Evolutionary conservation across 2,797 vertebrate genomes (phyloP).

Genomic region (Malurus leucopterus): DNA sequence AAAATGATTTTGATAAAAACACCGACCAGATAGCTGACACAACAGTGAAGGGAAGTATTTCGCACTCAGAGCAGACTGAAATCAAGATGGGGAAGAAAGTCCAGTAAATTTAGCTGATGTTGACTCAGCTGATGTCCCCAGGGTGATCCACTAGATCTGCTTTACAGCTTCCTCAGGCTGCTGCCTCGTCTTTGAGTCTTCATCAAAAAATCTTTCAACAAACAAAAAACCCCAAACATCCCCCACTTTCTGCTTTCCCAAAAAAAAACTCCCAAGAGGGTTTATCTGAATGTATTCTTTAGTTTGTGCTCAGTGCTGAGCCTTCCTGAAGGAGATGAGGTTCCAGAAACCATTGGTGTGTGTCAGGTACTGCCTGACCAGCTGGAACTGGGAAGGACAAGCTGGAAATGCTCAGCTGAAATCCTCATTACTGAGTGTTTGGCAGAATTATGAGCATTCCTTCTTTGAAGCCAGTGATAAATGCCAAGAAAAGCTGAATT

Average conservation of each 20-base stretch:
- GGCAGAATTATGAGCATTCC: not conserved
- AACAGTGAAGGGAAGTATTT: not conserved
- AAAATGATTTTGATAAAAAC: not conserved
- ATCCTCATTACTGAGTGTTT: not conserved
- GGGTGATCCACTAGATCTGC: not conserved
- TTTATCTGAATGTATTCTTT: not conserved
- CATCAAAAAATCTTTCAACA: not conserved
- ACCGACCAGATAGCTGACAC: accelerated
- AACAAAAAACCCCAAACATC: not conserved
- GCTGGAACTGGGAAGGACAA: not conserved
- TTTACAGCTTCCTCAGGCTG: not conserved
- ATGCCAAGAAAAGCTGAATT: not conserved
- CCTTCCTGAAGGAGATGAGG: not conserved
- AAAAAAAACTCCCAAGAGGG: no score
- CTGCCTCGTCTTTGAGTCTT: not conserved
- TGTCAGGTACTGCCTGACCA: not conserved
- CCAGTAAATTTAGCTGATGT: not conserved
- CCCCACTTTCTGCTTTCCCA: accelerated
- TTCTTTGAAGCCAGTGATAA: not conserved
- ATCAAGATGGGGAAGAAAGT: not conserved
- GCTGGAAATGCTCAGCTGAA: not conserved
- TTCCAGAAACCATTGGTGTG: not conserved
- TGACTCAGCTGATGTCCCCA: not conserved
- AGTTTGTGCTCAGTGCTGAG: not conserved
- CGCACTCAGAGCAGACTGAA: not conserved